Base-by-base conservation (phyloP, 2,113 vertebrate species). In the Parotia lawesii region DNA sequence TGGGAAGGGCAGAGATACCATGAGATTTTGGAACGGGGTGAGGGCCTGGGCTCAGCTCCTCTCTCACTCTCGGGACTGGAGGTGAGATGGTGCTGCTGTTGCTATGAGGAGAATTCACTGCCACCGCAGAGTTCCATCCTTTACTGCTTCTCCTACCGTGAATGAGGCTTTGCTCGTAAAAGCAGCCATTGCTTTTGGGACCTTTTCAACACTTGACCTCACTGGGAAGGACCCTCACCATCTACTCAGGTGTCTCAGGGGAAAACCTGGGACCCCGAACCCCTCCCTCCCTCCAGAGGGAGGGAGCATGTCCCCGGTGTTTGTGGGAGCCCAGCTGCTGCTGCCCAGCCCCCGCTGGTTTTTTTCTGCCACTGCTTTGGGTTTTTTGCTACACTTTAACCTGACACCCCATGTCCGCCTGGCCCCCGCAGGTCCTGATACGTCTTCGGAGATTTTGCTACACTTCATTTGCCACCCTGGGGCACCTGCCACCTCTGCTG, bases 401-500 rank as follows among this genome's bases (percentile, higher is more conserved):
- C 29, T 0, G 0, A 61, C 10, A 33, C 4, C 13, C 28, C 12
- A 20, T 4, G 15, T 10, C 11, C 3, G 1, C 21, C 27, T 13
- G 8, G 21, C 31, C 54, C 4, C 23, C 7, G 1, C 6, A 1
- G 21, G 5, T 48, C 42, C 42, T 37, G 19, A 22, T 23, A 23
- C 6, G 0, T 2, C 44, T 31, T 9, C 9, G 18, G 21, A 38
- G 44, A 5, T 48, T 60, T 48, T 61, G 16, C 27, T 60, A 15
- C 20, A 19, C 20, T 29, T 58, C 5, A 8, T 24, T 48, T 31
- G 27, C 15, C 56, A 60, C 27, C n/a, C 44, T 20, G 35, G 12
- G 44, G 35, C 11, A 31, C 29, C 17, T 54, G 29, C 31, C 16
- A 50, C 10, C 6, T 12, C 22, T 33, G 28, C 12, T 24, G 21